Evolutionary conservation across 2,797 vertebrate species (phyloP), one percentile per base, ranked within the genome.

Genomic region (Cyclura pinguis): DNA sequence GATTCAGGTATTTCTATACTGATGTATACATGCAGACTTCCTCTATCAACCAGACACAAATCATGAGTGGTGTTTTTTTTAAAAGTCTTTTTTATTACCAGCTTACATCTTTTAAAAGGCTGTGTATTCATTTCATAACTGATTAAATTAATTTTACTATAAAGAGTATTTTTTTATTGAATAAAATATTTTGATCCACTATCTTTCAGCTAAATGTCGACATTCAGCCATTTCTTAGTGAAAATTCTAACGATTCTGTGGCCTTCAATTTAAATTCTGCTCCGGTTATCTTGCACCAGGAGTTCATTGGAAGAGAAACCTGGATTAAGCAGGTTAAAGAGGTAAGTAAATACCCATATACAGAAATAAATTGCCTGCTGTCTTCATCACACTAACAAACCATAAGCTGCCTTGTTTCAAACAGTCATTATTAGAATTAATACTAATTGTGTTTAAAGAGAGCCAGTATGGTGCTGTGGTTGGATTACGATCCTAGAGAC

Each of bases 151-250:
- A 85, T 80, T 74, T 69, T 72, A 9, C 32, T 88, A 3, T 78
- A 50, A 84, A 72, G 18, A 55, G 20, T 32, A 72, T 27, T 85
- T 47, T 42, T 89, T 14, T 94, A 69, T 0, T 91, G 32, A 80
- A 6, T 80, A 47, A 29, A 90, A 12, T 88, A 2, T 86, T 95
- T 80, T 90, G 62, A 87, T 73, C 8, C 91, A 18, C 5, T 94
- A 35, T 94, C 92, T 96, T 97, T 92, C 95, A 99, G 99, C 97
- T 99, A 67, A 98, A 99, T 97, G 98, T 97, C 4, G 99, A 99
- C 96, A 98, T 99, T 90, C 98, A 99, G 96, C 98, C 98, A 0
- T 99, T 99, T 96, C 88, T 99, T 96, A 98, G 97, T 97, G 97
- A 96, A 94, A 95, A 95, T 91, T 81, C 93, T 84, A 95, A 94